A percentile compares a stretch with the other conserved stretches of the same genome.
Conservation (phyloP, 2,113 vertebrate species). For the Pelvicachromis taeniatus region DNA sequence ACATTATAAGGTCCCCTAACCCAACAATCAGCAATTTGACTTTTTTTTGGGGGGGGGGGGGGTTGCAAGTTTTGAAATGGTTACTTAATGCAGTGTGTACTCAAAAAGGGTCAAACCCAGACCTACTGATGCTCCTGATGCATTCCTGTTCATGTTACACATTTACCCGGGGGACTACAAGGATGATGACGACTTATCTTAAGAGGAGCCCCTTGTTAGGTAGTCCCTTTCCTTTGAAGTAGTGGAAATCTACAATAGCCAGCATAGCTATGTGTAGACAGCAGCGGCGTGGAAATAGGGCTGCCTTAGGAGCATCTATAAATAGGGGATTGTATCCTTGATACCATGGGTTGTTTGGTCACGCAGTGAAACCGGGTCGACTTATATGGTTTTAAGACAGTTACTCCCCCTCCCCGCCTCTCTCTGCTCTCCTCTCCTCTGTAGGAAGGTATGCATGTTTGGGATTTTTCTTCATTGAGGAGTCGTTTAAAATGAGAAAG, state of each 20-base stretch:
- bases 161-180: not conserved
- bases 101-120: not conserved
- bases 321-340: slow-evolving; percentile 86
- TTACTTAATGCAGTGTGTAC: not conserved
- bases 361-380: slow-evolving; percentile 75
- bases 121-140: not conserved
- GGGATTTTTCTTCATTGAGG: slow-evolving; percentile 65
- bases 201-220: slow-evolving; percentile 83
- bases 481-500: slow-evolving; percentile 51
- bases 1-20: slow-evolving; percentile 24
- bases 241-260: slow-evolving; percentile 80
- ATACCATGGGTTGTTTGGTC: slow-evolving; percentile 83
- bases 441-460: slow-evolving; percentile 63
- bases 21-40: not conserved
- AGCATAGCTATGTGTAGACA: slow-evolving; percentile 82
- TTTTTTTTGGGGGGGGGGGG: not conserved
- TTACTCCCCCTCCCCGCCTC: not conserved
- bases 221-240: slow-evolving; percentile 67
- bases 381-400: slow-evolving; percentile 84
- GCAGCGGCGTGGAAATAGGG: slow-evolving; percentile 80
- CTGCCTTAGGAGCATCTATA: slow-evolving; percentile 77
- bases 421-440: slow-evolving; percentile 34
- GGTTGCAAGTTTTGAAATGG: not conserved
- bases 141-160: not conserved
- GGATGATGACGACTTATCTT: not conserved